Evolutionary conservation across 1,140 invertebrate genomes (phyloP).

Genomic region (Homalodisca vitripennis): DNA sequence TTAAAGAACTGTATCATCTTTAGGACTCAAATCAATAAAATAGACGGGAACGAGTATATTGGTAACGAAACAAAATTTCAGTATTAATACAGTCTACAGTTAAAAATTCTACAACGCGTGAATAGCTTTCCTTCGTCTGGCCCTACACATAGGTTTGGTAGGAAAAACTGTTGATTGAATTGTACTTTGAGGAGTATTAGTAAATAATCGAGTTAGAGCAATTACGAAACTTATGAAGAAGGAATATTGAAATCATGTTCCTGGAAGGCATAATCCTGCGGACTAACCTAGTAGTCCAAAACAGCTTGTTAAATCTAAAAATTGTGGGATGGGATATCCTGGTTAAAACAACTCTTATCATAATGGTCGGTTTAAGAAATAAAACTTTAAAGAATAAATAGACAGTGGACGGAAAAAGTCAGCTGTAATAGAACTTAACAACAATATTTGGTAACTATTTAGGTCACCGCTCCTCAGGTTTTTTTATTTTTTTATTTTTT

Average conservation of each 20-base stretch:
- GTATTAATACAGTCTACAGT: no score
- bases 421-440: neutral
- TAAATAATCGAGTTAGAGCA: conserved; percentile 7
- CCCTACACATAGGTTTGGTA: no score
- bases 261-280: conserved; percentile 31
- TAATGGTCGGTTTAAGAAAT: conserved; percentile 13
- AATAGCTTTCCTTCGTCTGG: no score
- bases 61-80: no score
- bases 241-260: conserved; percentile 8
- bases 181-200: conserved; percentile 2
- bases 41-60: no score
- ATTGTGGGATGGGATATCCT: conserved; percentile 49
- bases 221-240: conserved; percentile 3
- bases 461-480: neutral
- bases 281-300: conserved; percentile 46
- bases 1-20: no score
- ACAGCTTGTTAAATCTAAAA: conserved; percentile 42
- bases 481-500: no score
- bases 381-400: conserved; percentile 30
- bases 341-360: conserved; percentile 37
- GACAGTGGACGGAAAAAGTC: conserved; percentile 7
- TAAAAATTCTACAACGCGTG: no score
- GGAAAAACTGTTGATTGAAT: no score
- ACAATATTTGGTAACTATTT: neutral
- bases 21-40: no score